Conservation (phyloP, 2,797 vertebrate genomes). For the Cetoscarus ocellatus region DNA sequence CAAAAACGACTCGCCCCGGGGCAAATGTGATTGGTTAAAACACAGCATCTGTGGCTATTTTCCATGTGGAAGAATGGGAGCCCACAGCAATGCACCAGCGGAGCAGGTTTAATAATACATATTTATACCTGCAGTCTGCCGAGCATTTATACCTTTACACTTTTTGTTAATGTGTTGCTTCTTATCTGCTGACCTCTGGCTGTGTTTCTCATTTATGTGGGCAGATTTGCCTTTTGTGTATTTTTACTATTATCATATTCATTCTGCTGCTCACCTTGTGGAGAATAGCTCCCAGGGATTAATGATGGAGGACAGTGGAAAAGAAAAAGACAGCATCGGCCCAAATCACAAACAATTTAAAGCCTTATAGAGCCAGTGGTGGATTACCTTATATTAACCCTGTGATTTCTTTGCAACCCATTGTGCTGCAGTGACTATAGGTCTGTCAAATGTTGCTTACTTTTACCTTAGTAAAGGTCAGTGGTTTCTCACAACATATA, state of each 20-base stretch:
- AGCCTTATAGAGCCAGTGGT: slow-evolving; percentile 3
- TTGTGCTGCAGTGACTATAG: not conserved
- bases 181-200: slow-evolving; percentile 80
- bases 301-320: slow-evolving; percentile 53
- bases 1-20: slow-evolving; percentile 83
- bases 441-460: not conserved
- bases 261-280: slow-evolving; percentile 61
- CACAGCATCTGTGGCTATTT: slow-evolving; percentile 79
- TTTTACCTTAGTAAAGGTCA: slow-evolving; percentile 1
- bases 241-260: slow-evolving; percentile 71
- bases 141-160: slow-evolving; percentile 78
- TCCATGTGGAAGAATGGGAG: slow-evolving; percentile 71
- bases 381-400: not conserved
- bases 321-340: slow-evolving; percentile 38
- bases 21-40: slow-evolving; percentile 91
- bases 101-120: slow-evolving; percentile 77
- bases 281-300: slow-evolving; percentile 61
- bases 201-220: slow-evolving; percentile 75
- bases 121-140: slow-evolving; percentile 78
- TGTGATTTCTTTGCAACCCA: not conserved
- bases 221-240: slow-evolving; percentile 73
- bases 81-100: slow-evolving; percentile 63
- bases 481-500: slow-evolving; percentile 6
- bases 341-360: slow-evolving; percentile 36
- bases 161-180: slow-evolving; percentile 79